Base-by-base conservation (phyloP, 2,888 invertebrate genomes). In the Mythimna loreyi region DNA sequence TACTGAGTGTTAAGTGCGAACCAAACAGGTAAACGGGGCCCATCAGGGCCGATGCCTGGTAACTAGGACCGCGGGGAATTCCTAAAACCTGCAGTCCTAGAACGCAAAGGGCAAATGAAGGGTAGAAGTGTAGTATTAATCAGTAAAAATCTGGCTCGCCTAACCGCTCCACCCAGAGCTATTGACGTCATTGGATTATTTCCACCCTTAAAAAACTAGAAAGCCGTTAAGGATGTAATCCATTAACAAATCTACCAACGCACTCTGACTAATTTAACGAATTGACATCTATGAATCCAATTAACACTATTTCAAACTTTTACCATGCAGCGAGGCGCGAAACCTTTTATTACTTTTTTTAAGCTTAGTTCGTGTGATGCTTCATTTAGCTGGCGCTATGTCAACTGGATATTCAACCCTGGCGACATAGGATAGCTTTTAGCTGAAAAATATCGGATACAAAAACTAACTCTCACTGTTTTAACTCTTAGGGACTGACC, bases 381-480 rank as follows among this genome's bases (percentile, higher is more conserved):
- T 43, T 33, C 25, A 68, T 52, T 33, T 33, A 16, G 23, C 40
- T 50, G 13, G 16, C 23, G 23, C 25, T 40, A 52, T 43, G 30
- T 68, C 23, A 52, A 66, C n/a, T 43, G 23, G 16, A n/a, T 52
- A 40, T 68, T 11, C 40, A 52, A 50, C 50, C 40, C 8, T 25
- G 23, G 4, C 40, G 28, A 67, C 40, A 40, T 30, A 30, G 50
- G 23, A n/a, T 16, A n/a, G 68, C 52, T 23, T n/a, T 66, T 52
- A 30, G 50, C 40, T 11, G n/a, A 30, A 60, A 47, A 21, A 16
- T 28, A 57, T 43, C 43, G n/a, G 13, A 7, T 45, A 16, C 8
- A 67, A 50, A 30, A 25, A 2, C n/a, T 30, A 1, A 43, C 28
- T n/a, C 11, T 13, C 16, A 40, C 13, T 19, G 21, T 28, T 49